Evolutionary conservation across 2,797 vertebrate species (phyloP).

Genomic region (Anguilla marmorata): DNA sequence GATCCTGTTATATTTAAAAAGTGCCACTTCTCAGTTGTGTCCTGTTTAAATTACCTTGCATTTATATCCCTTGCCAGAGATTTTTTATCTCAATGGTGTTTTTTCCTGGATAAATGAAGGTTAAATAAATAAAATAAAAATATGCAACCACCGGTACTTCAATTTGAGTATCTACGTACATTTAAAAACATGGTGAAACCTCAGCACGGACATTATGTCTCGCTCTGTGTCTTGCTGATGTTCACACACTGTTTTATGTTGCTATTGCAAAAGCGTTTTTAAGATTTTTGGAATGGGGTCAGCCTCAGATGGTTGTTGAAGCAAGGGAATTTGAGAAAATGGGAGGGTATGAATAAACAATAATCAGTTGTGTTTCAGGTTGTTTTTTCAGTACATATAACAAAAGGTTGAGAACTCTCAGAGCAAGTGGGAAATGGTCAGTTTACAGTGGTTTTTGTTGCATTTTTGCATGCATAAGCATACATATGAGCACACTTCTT

Average conservation of each 20-base stretch:
- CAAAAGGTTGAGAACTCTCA: neutral
- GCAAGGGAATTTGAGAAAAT: neutral
- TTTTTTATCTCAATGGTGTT: no score
- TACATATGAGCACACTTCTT: neutral
- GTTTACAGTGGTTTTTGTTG: neutral
- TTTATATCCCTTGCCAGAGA: neutral
- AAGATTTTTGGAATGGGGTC: neutral
- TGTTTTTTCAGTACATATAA: neutral
- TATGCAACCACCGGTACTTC: neutral
- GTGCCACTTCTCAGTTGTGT: neutral
- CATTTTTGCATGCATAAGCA: neutral
- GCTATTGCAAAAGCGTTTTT: neutral
- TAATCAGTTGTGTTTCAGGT: neutral
- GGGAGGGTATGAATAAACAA: neutral
- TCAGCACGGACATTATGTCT: neutral
- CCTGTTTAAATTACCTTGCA: neutral
- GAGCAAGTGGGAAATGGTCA: neutral
- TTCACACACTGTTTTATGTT: neutral
- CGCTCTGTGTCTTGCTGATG: neutral
- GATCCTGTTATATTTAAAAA: neutral
- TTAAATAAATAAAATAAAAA: no score
- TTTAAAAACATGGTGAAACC: neutral
- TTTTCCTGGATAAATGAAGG: no score
- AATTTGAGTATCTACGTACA: neutral
- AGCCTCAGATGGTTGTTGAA: neutral